Percentiles rank a stretch among this genome's conserved stretches.
Conservation (phyloP, 2,797 vertebrate species). For the Sebastes iracundus region DNA sequence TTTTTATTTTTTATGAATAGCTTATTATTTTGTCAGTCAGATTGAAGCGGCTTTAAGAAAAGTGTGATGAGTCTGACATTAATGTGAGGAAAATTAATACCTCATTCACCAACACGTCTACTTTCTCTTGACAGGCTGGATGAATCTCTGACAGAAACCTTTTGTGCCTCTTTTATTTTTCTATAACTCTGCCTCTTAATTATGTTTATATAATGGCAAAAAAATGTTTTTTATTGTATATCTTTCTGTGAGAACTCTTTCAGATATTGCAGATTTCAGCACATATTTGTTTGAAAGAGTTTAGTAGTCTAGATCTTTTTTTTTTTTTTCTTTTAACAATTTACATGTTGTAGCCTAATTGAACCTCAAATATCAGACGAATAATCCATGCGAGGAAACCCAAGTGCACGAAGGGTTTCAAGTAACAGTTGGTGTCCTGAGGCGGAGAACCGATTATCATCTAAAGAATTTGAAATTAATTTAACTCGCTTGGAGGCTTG, state of each 20-base stretch:
- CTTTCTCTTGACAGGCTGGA: neutral
- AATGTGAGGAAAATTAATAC: neutral
- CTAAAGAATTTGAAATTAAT: slow-evolving; percentile 49
- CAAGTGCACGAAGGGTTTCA: slow-evolving; percentile 4
- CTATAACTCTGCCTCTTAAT: neutral
- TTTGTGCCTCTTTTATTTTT: neutral
- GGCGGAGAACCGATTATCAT: slow-evolving; percentile 38
- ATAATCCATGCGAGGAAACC: neutral
- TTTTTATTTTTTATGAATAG: neutral
- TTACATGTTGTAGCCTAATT: neutral
- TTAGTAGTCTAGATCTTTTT: no score
- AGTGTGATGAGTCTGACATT: slow-evolving; percentile 1
- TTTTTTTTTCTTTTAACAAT: neutral
- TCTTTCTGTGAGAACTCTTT: neutral
- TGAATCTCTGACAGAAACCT: neutral
- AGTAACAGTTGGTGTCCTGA: slow-evolving; percentile 15
- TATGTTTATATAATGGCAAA: neutral
- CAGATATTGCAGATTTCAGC: neutral
- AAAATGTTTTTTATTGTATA: neutral
- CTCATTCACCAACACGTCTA: neutral
- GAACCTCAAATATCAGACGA: neutral
- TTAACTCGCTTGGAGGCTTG: slow-evolving; percentile 27
- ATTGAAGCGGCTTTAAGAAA: neutral
- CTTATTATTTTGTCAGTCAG: neutral
- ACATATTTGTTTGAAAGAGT: neutral